Evolutionary conservation across 2,888 invertebrate species (phyloP), one percentile per base, ranked within the genome.

Genomic region (Lobophora halterata): DNA sequence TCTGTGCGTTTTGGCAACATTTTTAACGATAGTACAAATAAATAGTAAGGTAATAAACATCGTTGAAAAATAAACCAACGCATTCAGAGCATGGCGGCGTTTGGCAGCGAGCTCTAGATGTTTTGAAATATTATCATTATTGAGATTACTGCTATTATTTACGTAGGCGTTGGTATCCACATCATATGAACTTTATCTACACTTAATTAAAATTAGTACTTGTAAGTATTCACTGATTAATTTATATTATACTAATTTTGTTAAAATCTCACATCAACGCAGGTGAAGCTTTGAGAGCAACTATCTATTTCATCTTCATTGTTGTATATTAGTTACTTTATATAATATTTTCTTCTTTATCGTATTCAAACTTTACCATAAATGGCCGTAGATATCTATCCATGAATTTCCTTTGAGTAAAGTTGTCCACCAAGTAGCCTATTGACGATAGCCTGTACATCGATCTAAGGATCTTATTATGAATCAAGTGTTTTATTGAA

Each of bases 331-430:
- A 42, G 19, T 24, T 27, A 19, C 27, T 20, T 30, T 34, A 26
- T 27, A 30, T 27, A 27, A 26, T 16, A 23, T 14, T 27, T 27
- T 36, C 27, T 32, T 19, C 36, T 28, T 26, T 42, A 42, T 42
- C 35, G 27, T 31, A 32, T 36, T 42, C 32, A 42, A 42, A 42
- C 41, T 42, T 42, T 19, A 24, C n/a, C 36, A 30, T 31, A n/a
- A n/a, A n/a, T n/a, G n/a, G n/a, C n/a, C n/a, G n/a, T 31, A 25
- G 25, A 35, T 29, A 30, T 42, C 8, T 29, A 30, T 42, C 8
- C 31, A 26, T 28, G 26, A 28, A 39, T 39, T 39, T 29, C 28
- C 39, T 39, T 39, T 39, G 33, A 33, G 24, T 19, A 33, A 13
- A n/a, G n/a, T n/a, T n/a, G n/a, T n/a, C n/a, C n/a, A n/a, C n/a